Conservation (phyloP, 1,140 invertebrate species). For the Pogonognathellus flavescens region DNA sequence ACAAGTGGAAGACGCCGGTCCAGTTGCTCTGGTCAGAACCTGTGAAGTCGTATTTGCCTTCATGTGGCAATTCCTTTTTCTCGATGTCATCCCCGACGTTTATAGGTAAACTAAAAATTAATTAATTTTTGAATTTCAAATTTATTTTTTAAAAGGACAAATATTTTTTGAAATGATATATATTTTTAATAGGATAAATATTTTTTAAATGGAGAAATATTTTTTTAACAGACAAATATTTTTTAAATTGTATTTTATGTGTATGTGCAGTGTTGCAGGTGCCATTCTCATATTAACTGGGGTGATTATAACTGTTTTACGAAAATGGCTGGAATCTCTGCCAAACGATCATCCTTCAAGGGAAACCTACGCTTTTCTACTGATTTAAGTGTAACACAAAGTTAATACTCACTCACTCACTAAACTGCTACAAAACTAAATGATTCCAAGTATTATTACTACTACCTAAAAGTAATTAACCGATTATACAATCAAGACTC, state of each 20-base stretch:
- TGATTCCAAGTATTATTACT: too few relatives aligned
- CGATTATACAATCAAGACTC: neutral
- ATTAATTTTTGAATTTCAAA: neutral
- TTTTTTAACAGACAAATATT: too few relatives aligned
- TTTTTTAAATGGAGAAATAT: neutral
- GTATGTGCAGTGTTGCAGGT: constrained; percentile 8
- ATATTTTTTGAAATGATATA: neutral
- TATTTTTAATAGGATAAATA: neutral
- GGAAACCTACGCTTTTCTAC: constrained; percentile 15
- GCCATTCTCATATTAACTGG: constrained; percentile 16
- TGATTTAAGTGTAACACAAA: neutral
- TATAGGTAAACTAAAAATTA: constrained; percentile 47
- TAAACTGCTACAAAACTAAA: too few relatives aligned
- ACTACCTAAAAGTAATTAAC: neutral
- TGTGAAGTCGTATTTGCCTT: constrained; percentile 57
- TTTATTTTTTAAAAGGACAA: neutral
- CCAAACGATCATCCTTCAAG: constrained; percentile 36
- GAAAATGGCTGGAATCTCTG: constrained; percentile 39
- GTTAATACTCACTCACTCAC: too few relatives aligned
- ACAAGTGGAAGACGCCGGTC: constrained; percentile 54
- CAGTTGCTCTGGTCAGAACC: constrained; percentile 47
- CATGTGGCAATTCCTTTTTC: constrained; percentile 62
- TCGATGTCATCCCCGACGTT: constrained; percentile 54
- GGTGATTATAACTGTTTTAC: constrained; percentile 18
- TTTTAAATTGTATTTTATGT: constrained; percentile 22